Base-by-base conservation (phyloP, 2,797 vertebrate genomes). In the Coranthus polyacanthus region DNA sequence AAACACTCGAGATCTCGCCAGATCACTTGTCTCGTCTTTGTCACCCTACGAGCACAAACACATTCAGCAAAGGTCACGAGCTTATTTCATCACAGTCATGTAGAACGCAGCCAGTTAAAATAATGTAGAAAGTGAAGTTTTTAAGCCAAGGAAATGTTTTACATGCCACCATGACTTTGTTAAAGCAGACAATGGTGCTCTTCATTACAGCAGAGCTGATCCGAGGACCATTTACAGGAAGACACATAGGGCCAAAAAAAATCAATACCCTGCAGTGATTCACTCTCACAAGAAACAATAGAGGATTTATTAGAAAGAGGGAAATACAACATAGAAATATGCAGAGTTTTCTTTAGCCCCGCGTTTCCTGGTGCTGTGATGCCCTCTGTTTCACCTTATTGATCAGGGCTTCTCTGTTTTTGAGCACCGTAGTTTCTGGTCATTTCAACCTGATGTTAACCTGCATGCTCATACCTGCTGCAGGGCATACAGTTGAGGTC, bases 221-320 rank as follows among this genome's bases (percentile, higher is more conserved):
- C 22, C 10, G 18, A 16, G 11, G 26, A 29, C 26, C 6, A 29
- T 29, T 29, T 6, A 6, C 43, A 44, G 20, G n/a, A 22, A 49
- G 16, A 41, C 9, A 51, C 46, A 22, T 13, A 13, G 10, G 26
- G 17, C 12, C 22, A 43, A 16, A 42, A 61, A 59, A 58, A 74
- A 87, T 78, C 67, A 78, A 76, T 88, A 38, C 32, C 38, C 18
- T 59, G 12, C 2, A 12, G 59, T 43, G 57, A 72, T 49, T 72
- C 46, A 49, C 6, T 13, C 26, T 12, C 15, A 42, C 47, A 11
- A 13, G 13, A 46, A 69, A 82, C 73, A 82, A 68, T 20, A 36
- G 55, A 47, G 45, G n/a, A 37, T 36, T 63, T 64, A 41, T 52
- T 18, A 22, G 52, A 16, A 51, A 71, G 26, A 45, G 8, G 52